Evolutionary conservation across 1,140 invertebrate genomes (phyloP).

Genomic region (Epicauta chinensis): DNA sequence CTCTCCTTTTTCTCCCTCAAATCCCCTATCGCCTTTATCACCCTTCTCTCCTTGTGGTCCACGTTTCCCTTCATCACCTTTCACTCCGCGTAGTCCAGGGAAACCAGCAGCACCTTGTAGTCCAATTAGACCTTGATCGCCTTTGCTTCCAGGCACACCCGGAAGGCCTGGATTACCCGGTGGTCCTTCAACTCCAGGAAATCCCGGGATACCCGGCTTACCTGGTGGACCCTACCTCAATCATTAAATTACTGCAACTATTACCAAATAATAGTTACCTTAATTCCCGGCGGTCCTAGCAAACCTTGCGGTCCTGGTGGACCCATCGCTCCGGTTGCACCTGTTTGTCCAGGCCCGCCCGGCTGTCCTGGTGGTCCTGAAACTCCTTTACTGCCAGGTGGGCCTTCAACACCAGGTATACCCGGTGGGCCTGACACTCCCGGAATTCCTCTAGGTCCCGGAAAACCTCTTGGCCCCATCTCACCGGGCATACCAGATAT

Average conservation of each 20-base stretch:
- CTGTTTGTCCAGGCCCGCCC: constrained; percentile 67
- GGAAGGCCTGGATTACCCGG: constrained; percentile 51
- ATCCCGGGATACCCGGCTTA: constrained; percentile 57
- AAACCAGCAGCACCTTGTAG: constrained; percentile 57
- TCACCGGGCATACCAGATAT: constrained; percentile 69
- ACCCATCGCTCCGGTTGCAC: constrained; percentile 58
- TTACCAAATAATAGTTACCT: constrained; percentile 43
- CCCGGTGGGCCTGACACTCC: constrained; percentile 62
- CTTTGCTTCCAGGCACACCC: constrained; percentile 55
- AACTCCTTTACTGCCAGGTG: constrained; percentile 56
- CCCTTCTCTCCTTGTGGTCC: constrained; percentile 67
- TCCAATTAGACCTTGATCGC: constrained; percentile 60
- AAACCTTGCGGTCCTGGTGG: constrained; percentile 55
- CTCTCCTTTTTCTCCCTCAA: constrained; percentile 60
- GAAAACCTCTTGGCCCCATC: constrained; percentile 76
- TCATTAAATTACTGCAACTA: constrained; percentile 29
- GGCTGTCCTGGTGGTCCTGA: constrained; percentile 81
- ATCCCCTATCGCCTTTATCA: constrained; percentile 67
- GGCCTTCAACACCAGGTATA: constrained; percentile 46
- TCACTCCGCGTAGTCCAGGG: constrained; percentile 65
- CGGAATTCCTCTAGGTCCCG: constrained; percentile 70
- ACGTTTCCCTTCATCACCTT: constrained; percentile 69
- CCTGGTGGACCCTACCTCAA: constrained; percentile 51
- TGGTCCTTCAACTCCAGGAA: constrained; percentile 66
- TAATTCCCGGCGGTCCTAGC: constrained; percentile 54